phyloP scores from a whole-genome alignment of 2,797 vertebrate genomes.

The Poecilia gillii region DNA sequence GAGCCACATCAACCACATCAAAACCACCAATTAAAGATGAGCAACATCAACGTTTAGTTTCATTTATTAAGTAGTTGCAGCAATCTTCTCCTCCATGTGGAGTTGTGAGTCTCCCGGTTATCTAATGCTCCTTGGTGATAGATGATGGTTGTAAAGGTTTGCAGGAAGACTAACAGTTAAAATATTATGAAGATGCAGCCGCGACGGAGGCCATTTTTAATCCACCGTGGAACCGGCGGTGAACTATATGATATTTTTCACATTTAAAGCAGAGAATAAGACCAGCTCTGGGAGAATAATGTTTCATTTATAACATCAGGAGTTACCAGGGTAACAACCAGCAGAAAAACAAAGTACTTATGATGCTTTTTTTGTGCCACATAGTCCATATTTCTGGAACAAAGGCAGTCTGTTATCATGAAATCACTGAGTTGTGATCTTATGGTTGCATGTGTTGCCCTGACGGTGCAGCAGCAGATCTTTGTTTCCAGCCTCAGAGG shows the following conservation, averaged over 20 bases:
- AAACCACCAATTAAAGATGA: background rate
- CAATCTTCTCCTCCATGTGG: background rate
- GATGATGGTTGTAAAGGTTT: background rate
- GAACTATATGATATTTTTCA: background rate
- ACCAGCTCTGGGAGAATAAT: slow-evolving; percentile 13
- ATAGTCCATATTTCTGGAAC: slow-evolving; percentile 26
- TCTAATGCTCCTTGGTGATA: background rate
- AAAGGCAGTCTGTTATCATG: slow-evolving; percentile 20
- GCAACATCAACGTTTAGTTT: background rate
- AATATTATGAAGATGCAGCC: background rate
- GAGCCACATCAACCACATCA: background rate
- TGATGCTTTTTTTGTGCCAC: slow-evolving; percentile 2
- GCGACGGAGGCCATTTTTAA: background rate
- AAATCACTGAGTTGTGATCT: slow-evolving; percentile 33
- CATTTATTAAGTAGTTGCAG: background rate
- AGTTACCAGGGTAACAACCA: slow-evolving; percentile 64
- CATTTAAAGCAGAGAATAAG: slow-evolving; percentile 1
- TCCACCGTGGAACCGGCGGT: background rate
- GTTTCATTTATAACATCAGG: slow-evolving; percentile 48
- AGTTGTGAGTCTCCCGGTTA: background rate
- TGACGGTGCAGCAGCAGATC: slow-evolving; percentile 28
- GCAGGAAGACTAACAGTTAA: background rate
- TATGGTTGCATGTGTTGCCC: slow-evolving; percentile 23
- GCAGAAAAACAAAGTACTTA: slow-evolving; percentile 32
- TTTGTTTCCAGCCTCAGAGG: slow-evolving; percentile 36